Base-by-base conservation (phyloP, 2,113 vertebrate species). In the Rynchops niger region DNA sequence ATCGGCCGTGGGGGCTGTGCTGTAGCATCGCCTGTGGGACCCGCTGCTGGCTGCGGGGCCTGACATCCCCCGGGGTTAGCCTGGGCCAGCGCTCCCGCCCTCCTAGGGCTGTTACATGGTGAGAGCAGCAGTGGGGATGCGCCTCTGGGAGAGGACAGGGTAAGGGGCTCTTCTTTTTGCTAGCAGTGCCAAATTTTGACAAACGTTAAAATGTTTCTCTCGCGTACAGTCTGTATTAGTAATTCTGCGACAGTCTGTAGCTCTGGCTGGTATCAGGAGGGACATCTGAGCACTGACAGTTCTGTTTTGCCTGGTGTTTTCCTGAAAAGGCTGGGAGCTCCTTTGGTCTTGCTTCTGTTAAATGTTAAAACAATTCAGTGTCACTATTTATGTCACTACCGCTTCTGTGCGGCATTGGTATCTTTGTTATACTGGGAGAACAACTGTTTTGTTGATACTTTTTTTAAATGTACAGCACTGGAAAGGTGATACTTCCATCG, bases 381-480 rank as follows among this genome's bases (percentile, higher is more conserved):
- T n/a, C 34, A 3, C 38, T n/a, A 1, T 55, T 67, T 25, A 5
- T 23, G 50, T 40, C 21, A 4, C 30, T 36, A 5, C 15, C 5
- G 29, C 36, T 58, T 34, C 22, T 11, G 13, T 66, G 52, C 27
- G 34, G 19, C 8, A 4, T 47, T 0, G 1, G 16, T 50, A 21
- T 30, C 45, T 66, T 17, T 18, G 30, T 12, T 62, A 16, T 14
- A 3, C 16, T 0, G 0, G 22, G 11, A 56, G 5, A 56, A 6
- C 6, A 0, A 20, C 15, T 6, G 11, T 21, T 5, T 3, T 12
- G 49, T 3, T 40, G 19, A 29, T 63, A 7, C 25, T 45, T 52
- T 45, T n/a, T 5, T 0, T 3, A 4, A 49, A 23, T 1, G 5
- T 5, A 3, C 15, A 6, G 26, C 53, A 1, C 18, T 16, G 14